phyloP scores from a whole-genome alignment of 2,113 vertebrate species.

The Prolemur simus region DNA sequence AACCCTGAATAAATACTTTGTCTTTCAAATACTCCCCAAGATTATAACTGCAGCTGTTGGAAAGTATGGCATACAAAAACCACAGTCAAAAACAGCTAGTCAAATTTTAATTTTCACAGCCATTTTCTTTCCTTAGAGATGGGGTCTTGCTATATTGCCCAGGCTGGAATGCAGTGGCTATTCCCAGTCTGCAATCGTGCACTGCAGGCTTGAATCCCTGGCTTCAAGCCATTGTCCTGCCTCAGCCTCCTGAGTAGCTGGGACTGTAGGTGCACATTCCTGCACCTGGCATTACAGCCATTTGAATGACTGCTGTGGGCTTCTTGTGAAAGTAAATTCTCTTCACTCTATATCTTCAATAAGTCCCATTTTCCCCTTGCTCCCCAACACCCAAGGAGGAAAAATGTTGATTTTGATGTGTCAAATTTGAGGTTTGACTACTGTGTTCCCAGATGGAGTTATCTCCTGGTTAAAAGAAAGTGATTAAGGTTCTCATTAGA shows the following conservation, averaged over 20 bases:
- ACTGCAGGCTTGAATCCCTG: neutral
- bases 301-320: neutral
- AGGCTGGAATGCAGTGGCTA: neutral
- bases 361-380: neutral
- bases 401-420: neutral
- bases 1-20: neutral
- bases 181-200: neutral
- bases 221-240: neutral
- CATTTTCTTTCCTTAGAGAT: neutral
- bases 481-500: neutral
- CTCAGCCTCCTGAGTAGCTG: neutral
- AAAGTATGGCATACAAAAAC: neutral
- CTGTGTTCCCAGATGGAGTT: neutral
- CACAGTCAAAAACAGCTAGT: neutral
- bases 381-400: rapidly evolving
- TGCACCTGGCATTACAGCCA: neutral
- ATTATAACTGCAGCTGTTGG: neutral
- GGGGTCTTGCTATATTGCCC: neutral
- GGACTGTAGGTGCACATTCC: neutral
- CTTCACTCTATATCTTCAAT: neutral
- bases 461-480: neutral
- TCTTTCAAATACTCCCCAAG: neutral
- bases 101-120: neutral
- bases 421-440: neutral
- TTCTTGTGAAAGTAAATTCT: neutral